Evolutionary conservation across 2,888 invertebrate genomes (phyloP).

Genomic region (Amaurobius ferox): DNA sequence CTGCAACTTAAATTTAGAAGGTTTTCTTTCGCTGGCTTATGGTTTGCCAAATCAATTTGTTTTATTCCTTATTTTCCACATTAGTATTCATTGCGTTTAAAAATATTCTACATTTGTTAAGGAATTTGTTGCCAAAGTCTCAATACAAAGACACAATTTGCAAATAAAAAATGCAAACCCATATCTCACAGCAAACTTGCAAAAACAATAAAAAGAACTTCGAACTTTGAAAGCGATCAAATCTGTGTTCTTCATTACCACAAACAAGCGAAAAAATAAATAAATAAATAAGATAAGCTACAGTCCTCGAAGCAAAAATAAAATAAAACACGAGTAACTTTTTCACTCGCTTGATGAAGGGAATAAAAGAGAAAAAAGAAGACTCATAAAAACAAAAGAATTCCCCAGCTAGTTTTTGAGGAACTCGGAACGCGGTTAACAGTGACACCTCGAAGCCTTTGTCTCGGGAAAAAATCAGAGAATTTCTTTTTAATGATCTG

Average conservation of each 20-base stretch:
- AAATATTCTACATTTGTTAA: no score
- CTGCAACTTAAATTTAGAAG: no score
- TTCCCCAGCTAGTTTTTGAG: neutral
- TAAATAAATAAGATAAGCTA: slow-evolving; percentile 6
- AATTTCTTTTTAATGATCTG: slow-evolving; percentile 46
- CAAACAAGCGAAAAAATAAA: neutral
- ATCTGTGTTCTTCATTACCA: slow-evolving; percentile 60
- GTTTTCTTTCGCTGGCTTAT: no score
- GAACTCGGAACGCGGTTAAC: neutral
- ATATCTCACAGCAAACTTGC: no score
- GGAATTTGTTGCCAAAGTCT: no score
- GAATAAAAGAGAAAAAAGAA: neutral
- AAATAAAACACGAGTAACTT: slow-evolving; percentile 20
- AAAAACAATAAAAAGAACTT: slow-evolving; percentile 8
- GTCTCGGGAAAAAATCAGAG: slow-evolving; percentile 8
- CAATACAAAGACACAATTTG: no score
- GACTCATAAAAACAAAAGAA: slow-evolving; percentile 15
- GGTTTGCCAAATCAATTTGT: no score
- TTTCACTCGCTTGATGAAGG: neutral
- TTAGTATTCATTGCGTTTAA: no score
- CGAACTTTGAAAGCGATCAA: slow-evolving; percentile 34
- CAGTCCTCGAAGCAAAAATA: slow-evolving; percentile 15
- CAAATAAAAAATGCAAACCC: no score
- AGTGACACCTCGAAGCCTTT: slow-evolving; percentile 14
- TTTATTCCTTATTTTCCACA: no score